Evolutionary conservation across 2,797 vertebrate genomes (phyloP).

Genomic region (Lycodopsis pacificus): DNA sequence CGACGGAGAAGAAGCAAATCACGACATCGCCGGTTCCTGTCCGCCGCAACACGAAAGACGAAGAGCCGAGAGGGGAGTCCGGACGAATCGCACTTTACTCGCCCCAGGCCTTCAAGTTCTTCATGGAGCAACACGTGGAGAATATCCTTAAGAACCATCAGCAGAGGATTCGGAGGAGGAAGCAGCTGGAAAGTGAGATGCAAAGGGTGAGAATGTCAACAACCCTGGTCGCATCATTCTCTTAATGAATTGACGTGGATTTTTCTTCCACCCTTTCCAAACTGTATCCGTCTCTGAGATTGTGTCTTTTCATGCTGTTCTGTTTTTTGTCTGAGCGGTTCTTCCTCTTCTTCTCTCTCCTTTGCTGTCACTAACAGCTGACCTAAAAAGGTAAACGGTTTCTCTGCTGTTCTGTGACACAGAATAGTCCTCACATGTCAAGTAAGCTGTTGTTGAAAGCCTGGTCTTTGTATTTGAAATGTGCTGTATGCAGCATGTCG

Average conservation of each 20-base stretch:
- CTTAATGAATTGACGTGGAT: background rate
- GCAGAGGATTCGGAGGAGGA: slow-evolving; percentile 92
- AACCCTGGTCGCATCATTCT: background rate
- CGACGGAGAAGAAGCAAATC: slow-evolving; percentile 93
- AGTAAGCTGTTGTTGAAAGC: slow-evolving; percentile 75
- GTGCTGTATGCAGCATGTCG: slow-evolving; percentile 53
- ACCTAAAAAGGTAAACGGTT: slow-evolving; percentile 91
- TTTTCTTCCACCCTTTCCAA: slow-evolving; percentile 17
- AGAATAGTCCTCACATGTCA: slow-evolving; percentile 85
- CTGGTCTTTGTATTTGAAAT: slow-evolving; percentile 24
- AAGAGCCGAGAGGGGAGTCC: slow-evolving; percentile 91
- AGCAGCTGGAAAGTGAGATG: slow-evolving; percentile 98
- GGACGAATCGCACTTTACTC: slow-evolving; percentile 93
- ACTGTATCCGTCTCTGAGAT: slow-evolving; percentile 19
- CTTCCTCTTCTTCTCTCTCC: slow-evolving; percentile 87
- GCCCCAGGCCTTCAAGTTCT: slow-evolving; percentile 98
- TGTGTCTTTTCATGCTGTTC: slow-evolving; percentile 72
- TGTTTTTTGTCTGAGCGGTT: slow-evolving; percentile 73
- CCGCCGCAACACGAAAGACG: slow-evolving; percentile 93
- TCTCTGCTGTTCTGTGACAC: slow-evolving; percentile 87
- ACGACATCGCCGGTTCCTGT: slow-evolving; percentile 97
- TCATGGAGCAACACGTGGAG: slow-evolving; percentile 99
- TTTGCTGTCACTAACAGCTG: slow-evolving; percentile 92
- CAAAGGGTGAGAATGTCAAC: slow-evolving; percentile 89
- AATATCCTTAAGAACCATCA: slow-evolving; percentile 98